Evolutionary conservation across 1,140 invertebrate species (phyloP), one percentile per base, ranked within the genome.

Genomic region (Nephotettix cincticeps): DNA sequence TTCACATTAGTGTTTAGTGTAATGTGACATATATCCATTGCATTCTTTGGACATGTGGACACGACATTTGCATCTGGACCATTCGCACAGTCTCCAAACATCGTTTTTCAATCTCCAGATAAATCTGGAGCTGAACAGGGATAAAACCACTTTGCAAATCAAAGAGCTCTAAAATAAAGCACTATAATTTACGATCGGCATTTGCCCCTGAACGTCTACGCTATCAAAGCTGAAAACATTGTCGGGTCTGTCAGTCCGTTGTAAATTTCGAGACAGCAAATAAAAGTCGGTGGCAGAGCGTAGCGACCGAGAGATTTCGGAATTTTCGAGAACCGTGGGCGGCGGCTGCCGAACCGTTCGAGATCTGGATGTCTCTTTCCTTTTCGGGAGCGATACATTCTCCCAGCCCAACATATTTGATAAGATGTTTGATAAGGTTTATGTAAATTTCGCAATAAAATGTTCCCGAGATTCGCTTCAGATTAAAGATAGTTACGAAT

Each of bases 201-300:
- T 51, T 51, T 21, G 47, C 47, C n/a, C 21, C 47, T n/a, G 47
- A 51, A 51, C 47, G 47, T 51, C 47, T n/a, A n/a, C 21, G 47
- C 47, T 51, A 51, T 51, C 47, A 51, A 51, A 51, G 47, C 21
- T 51, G 47, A 51, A 51, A 51, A 51, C 47, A 51, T 51, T 51
- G 47, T 51, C 47, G 47, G 47, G 4, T n/a, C 47, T 51, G 4
- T 21, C 14, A 9, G 47, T 4, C 47, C n/a, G 47, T n/a, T 51
- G 47, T 51, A 51, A 51, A 51, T 51, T 51, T n/a, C 47, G 4
- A 17, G 47, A 51, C 14, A 21, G 14, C 47, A 51, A 51, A 51
- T 51, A 51, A 51, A 51, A 51, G 47, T 51, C 47, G 47, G 47
- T 51, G 47, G 47, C 47, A 21, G 47, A 51, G 47, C 47, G 47